These are phyloP conservation scores for Lontra canadensis DNA, from an alignment of 2,113 vertebrate genomes.

Conservation along the genomic window DNA sequence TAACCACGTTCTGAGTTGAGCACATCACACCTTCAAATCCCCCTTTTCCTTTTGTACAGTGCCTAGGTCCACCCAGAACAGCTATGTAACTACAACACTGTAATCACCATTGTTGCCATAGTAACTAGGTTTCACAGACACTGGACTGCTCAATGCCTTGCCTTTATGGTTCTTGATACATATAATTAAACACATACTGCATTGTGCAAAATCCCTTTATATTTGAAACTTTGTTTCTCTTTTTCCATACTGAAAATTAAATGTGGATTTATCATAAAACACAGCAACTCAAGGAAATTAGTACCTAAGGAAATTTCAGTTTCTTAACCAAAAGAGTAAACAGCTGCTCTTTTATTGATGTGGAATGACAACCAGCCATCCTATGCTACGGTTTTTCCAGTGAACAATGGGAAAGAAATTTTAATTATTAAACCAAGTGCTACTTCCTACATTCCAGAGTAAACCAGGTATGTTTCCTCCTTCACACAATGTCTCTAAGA, in stretches of 20 bases:
- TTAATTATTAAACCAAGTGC: neutral
- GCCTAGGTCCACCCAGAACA: no score
- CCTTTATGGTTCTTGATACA: neutral
- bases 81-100: no score
- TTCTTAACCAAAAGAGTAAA: neutral
- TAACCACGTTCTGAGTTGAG: neutral
- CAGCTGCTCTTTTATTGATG: slow-evolving; percentile 1
- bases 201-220: neutral
- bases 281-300: neutral
- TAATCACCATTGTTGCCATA: neutral
- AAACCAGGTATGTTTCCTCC: neutral
- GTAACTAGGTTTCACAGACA: neutral
- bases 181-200: neutral
- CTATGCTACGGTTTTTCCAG: neutral
- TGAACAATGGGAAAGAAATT: neutral
- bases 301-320: neutral
- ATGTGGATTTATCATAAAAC: neutral
- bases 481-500: neutral
- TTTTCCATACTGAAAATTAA: slow-evolving; percentile 24
- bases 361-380: neutral
- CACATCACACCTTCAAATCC: neutral
- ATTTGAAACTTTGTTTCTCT: neutral
- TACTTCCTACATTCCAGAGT: neutral
- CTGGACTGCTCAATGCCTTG: neutral
- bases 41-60: neutral